Conservation (phyloP, 2,113 vertebrate genomes). For the Drymodes brunneopygia region DNA sequence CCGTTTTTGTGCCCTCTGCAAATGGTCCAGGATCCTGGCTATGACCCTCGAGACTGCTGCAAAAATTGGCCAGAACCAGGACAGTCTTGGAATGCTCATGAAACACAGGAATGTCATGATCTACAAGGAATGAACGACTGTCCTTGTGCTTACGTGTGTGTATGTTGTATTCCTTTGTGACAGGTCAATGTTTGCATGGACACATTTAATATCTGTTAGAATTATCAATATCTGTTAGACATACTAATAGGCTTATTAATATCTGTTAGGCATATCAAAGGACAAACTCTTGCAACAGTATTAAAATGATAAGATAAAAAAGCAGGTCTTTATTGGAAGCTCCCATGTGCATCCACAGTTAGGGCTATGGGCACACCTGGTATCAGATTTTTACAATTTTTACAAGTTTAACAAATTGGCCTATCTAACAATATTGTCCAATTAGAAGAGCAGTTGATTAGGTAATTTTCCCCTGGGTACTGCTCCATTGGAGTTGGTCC, state of each 20-base stretch:
- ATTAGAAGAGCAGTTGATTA: not conserved
- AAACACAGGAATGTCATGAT: not conserved
- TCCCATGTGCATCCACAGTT: not conserved
- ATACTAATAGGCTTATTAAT: not conserved
- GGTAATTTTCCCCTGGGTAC: no score
- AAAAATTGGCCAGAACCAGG: not conserved
- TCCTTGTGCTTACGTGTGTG: accelerated
- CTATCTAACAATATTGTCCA: not conserved
- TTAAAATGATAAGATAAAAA: not conserved
- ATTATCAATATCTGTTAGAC: not conserved
- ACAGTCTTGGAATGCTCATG: not conserved
- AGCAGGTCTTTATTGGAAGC: not conserved
- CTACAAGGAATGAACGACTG: not conserved
- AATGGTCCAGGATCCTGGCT: not conserved
- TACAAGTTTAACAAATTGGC: not conserved
- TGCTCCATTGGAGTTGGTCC: not conserved
- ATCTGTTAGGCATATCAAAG: not conserved
- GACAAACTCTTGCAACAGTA: not conserved
- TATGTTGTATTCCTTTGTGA: not conserved
- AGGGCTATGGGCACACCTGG: not conserved
- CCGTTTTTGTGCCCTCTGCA: not conserved
- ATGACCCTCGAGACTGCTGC: not conserved
- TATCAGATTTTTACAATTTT: accelerated
- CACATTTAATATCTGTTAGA: not conserved
- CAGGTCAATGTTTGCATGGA: not conserved